Percentiles rank a stretch among this genome's conserved stretches.
phyloP scores from a whole-genome alignment of 2,888 invertebrate genomes.

The Phengaris arion region DNA sequence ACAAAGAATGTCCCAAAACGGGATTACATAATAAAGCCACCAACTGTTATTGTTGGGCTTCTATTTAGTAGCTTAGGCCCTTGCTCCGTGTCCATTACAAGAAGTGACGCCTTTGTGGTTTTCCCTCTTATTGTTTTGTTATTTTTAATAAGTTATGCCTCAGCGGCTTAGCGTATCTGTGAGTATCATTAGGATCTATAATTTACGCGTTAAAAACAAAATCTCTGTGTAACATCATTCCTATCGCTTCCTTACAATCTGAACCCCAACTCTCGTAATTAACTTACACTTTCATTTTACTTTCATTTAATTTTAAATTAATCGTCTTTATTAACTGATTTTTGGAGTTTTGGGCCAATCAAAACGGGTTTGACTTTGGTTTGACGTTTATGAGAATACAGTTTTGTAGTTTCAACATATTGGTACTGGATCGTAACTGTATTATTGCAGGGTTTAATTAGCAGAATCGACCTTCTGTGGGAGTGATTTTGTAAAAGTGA shows the following conservation, averaged over 20 bases:
- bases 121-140: constrained; percentile 23
- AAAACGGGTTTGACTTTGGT: no score
- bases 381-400: no score
- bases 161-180: not conserved
- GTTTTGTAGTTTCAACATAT: no score
- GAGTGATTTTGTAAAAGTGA: no score
- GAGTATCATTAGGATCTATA: not conserved
- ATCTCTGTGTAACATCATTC: not conserved
- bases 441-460: no score
- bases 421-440: no score
- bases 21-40: constrained; percentile 73
- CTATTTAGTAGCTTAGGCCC: constrained; percentile 60
- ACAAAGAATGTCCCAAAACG: constrained; percentile 47
- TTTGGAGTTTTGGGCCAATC: no score
- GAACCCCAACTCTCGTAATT: no score
- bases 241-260: not conserved
- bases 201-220: not conserved
- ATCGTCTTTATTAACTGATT: no score
- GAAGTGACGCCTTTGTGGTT: constrained; percentile 3
- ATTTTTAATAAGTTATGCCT: not conserved
- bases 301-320: no score
- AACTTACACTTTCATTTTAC: no score
- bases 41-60: constrained; percentile 71
- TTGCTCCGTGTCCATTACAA: constrained; percentile 23
- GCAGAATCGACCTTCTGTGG: no score